Base-by-base conservation (phyloP, 2,888 invertebrate genomes). In the Dynastes tityus region DNA sequence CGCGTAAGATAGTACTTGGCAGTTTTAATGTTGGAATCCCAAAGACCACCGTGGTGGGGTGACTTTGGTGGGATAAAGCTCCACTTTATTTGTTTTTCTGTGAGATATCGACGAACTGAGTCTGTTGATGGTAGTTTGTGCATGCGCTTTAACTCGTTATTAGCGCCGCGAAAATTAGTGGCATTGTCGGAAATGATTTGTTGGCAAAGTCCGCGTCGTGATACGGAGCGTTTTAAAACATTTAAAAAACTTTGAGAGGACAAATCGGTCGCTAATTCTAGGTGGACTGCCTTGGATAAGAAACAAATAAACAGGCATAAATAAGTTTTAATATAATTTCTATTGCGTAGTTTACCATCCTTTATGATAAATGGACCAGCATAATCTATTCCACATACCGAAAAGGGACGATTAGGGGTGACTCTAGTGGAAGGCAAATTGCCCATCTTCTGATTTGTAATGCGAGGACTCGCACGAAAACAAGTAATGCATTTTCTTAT, bases 291-390 rank as follows among this genome's bases (percentile, higher is more conserved):
- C 78, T 84, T 85, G 0, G 83, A 82, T 2, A 81, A 74, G 3
- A 85, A 74, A 70, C 85, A 85, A 2, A 85, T 79, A 51, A 85
- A 85, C 9, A 85, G 16, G 0, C 80, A 63, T 9, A 80, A 22
- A 49, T 80, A 80, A 51, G 80, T 5, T 71, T 82, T 78, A 16
- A 75, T 22, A 58, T 40, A 51, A 1, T 51, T 77, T 1, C 79
- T 65, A 63, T 81, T 81, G 37, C 84, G 74, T 53, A 71, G 55
- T 45, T 79, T 81, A n/a, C 77, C 76, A 64, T 82, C 80, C 27
- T 80, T 77, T 16, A 84, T 68, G 6, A 73, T 65, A 61, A 84
- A 80, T 0, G 85, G 84, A 1, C 85, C 85, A 27, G 82, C 84
- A 80, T 81, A 85, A 76, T 86, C 85, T 0, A 84, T 70, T 0